Evolutionary conservation across 2,797 vertebrate species (phyloP).

Genomic region (Bradypodion ventrale): DNA sequence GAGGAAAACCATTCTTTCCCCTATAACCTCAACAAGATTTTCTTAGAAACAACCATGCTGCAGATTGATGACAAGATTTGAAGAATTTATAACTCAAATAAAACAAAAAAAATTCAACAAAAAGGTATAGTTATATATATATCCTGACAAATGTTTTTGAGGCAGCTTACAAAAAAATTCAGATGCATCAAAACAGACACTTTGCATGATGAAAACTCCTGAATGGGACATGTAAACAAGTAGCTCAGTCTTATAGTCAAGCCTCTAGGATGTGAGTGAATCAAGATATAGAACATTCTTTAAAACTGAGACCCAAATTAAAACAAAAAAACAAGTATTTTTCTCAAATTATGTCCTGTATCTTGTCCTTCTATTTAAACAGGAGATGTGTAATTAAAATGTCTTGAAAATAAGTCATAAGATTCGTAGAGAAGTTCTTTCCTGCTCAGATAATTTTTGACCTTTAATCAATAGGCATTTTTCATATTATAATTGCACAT

Average conservation of each 20-base stretch:
- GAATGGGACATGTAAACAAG: neutral
- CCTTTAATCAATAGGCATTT: constrained; percentile 30
- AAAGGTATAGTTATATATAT: too few relatives aligned
- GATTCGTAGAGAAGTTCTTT: constrained; percentile 6
- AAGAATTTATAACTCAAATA: too few relatives aligned
- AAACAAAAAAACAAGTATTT: neutral
- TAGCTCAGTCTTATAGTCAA: neutral
- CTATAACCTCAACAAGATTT: neutral
- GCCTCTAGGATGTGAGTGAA: neutral
- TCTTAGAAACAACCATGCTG: neutral
- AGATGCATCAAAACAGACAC: neutral
- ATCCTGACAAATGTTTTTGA: neutral
- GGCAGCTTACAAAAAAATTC: neutral
- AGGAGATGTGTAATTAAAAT: constrained; percentile 8
- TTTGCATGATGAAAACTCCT: neutral
- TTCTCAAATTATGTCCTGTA: neutral
- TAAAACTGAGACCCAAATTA: neutral
- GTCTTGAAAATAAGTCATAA: neutral
- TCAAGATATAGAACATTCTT: neutral
- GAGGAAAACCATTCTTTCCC: neutral
- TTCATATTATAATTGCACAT: constrained; percentile 9
- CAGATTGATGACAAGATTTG: too few relatives aligned
- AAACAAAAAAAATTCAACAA: too few relatives aligned
- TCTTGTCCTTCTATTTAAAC: neutral
- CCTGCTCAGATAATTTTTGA: constrained; percentile 27